phyloP scores from a whole-genome alignment of 2,888 invertebrate genomes.

The Parascotia fuliginaria region DNA sequence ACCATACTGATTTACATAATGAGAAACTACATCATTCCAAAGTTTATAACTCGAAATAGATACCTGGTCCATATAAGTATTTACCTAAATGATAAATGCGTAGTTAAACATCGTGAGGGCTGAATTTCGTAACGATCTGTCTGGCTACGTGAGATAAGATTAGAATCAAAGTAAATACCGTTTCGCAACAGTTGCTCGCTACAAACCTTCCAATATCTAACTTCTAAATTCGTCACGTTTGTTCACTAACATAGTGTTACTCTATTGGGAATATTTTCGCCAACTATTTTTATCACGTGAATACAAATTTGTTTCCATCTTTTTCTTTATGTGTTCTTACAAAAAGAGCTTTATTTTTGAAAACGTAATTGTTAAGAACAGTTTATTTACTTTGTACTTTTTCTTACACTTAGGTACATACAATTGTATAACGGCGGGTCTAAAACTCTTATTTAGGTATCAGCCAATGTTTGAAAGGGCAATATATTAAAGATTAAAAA shows the following conservation, averaged over 20 bases:
- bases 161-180: constrained; percentile 19
- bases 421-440: no score
- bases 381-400: no score
- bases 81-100: no score
- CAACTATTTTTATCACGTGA: constrained; percentile 16
- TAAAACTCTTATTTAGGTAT: no score
- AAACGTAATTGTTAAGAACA: background rate
- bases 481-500: no score
- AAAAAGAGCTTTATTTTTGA: background rate
- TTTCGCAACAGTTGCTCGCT: background rate
- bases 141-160: constrained; percentile 1
- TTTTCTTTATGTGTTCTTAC: background rate
- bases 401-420: no score
- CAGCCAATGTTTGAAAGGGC: no score
- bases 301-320: constrained; percentile 9
- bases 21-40: no score
- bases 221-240: constrained; percentile 31
- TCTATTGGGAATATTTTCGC: constrained; percentile 32
- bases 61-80: no score
- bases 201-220: constrained; percentile 21
- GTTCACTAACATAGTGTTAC: constrained; percentile 20
- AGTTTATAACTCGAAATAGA: no score
- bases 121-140: constrained; percentile 1
- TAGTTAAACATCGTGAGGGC: background rate
- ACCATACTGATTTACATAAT: no score